Evolutionary conservation across 2,797 vertebrate genomes (phyloP).

Genomic region (Smutsia gigantea): DNA sequence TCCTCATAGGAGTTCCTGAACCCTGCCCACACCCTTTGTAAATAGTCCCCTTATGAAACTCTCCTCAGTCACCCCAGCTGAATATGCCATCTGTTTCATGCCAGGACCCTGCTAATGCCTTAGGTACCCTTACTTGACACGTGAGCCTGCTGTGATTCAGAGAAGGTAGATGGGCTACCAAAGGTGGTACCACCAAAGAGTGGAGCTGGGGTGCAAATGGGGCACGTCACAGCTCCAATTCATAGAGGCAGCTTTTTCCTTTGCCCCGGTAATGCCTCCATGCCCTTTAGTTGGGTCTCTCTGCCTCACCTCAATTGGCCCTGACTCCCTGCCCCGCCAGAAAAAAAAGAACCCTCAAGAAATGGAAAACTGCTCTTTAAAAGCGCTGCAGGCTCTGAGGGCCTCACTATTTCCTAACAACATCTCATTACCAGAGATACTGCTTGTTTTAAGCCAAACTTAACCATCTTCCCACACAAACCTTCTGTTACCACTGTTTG

Average conservation of each 20-base stretch:
- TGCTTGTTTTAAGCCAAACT: slow-evolving; percentile 83
- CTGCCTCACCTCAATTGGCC: not conserved
- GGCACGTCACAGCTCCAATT: rapidly evolving
- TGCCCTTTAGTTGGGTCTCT: not conserved
- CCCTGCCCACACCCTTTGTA: not conserved
- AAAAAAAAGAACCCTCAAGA: not conserved
- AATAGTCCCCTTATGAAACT: not conserved
- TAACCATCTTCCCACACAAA: slow-evolving; percentile 80
- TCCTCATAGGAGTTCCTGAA: not conserved
- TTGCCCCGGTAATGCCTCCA: rapidly evolving
- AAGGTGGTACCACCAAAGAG: not conserved
- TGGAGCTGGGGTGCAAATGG: not conserved
- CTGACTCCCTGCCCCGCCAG: not conserved
- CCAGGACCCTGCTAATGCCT: not conserved
- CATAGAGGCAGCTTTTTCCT: not conserved
- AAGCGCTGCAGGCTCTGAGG: not conserved
- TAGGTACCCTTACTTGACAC: not conserved
- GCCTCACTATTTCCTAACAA: slow-evolving; percentile 73
- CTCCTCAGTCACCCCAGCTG: not conserved
- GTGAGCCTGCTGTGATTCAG: not conserved
- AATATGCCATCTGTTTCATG: not conserved
- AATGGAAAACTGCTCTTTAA: slow-evolving; percentile 30
- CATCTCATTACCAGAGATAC: slow-evolving; percentile 80
- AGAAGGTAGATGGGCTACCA: not conserved
- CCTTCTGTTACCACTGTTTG: slow-evolving; percentile 81